These are phyloP conservation scores for Apis mellifera DNA, from an alignment of 1,140 invertebrate genomes.

Conservation along the genomic window Amel_HAv3.1 CM009938.2:5265501-5266000, in stretches of 20 bases:
- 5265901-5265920: not conserved
- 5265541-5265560: conserved; percentile 40
- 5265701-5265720: conserved; percentile 57
- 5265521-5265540: conserved; percentile 11
- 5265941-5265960: too few species aligned
- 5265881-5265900: not conserved
- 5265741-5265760: conserved; percentile 8
- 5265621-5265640: conserved; percentile 47
- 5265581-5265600: conserved; percentile 31
- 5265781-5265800: conserved; percentile 37
- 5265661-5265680: conserved; percentile 38
- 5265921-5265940: not conserved
- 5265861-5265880: not conserved
- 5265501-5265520: not conserved
- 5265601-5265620: conserved; percentile 56
- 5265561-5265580: conserved; percentile 11
- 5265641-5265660: conserved; percentile 58
- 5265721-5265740: conserved; percentile 27
- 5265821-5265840: not conserved
- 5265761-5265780: conserved; percentile 20
- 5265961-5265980: too few species aligned
- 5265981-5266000: too few species aligned
- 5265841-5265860: not conserved
- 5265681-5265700: conserved; percentile 57
- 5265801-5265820: not conserved